Evolutionary conservation across 2,113 vertebrate genomes (phyloP), one percentile per base, ranked within the genome.

Genomic region (Zosterops borbonicus): DNA sequence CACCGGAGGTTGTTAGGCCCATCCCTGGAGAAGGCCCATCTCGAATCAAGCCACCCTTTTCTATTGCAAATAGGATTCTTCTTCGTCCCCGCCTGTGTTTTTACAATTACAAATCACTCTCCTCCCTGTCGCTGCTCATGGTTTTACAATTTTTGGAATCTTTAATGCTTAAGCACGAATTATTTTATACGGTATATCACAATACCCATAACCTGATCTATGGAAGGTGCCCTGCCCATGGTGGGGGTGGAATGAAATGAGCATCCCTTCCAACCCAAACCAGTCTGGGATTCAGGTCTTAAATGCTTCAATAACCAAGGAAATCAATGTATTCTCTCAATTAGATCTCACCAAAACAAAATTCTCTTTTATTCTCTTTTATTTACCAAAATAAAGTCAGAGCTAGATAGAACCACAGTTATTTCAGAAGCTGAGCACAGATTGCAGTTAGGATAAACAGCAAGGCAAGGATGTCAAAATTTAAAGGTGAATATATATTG

Each of bases 311-410:
- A 24, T 3, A 70, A 0, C 3, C 37, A 49, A 14, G 5, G 20
- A 21, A 83, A 46, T 9, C 0, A n/a, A 5, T 6, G 10, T 1
- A 9, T 24, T 62, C 8, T 9, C 33, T 23, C 18, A 15, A 0
- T 17, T 16, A 20, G 23, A 41, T 10, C 23, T 50, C 33, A 58
- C 7, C 8, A 28, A 41, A 83, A 49, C 5, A 1, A 27, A 4
- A 22, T 25, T 21, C 4, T 39, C 37, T 39, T 39, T 39, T 39
- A 39, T 39, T 39, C 6, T 3, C 37, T 75, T 76, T 35, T 63
- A 24, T 50, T 37, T 42, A n/a, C 5, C 89, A 46, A 25, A 70
- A 28, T 8, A 23, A 64, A 59, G 20, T 3, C 50, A 47, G 35
- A 52, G n/a, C 0, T 1, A 37, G 60, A 18, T 1, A 21, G 20